Percentiles rank a stretch among this genome's conserved stretches.
phyloP scores from a whole-genome alignment of 1,140 invertebrate genomes.

The Drosophila albomicans region DNA sequence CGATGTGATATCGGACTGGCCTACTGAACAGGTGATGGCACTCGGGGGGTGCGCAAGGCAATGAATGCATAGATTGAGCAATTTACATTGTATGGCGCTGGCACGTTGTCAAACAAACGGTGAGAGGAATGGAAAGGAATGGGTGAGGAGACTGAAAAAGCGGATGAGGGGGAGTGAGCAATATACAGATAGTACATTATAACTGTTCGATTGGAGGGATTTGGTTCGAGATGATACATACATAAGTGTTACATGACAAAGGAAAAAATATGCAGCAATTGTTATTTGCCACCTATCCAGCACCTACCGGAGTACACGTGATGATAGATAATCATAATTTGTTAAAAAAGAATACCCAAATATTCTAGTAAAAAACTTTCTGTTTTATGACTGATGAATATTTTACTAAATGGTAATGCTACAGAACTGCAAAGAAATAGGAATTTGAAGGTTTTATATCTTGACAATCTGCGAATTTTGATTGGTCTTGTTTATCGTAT shows the following conservation, averaged over 20 bases:
- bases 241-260: constrained; percentile 17
- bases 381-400: too few relatives aligned
- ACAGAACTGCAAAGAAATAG: too few relatives aligned
- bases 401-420: too few relatives aligned
- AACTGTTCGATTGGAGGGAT: background rate
- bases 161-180: background rate
- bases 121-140: background rate
- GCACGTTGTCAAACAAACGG: constrained; percentile 33
- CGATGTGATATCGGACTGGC: constrained; percentile 67
- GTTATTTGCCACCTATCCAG: constrained; percentile 9
- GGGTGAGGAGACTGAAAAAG: background rate
- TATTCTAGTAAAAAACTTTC: too few relatives aligned
- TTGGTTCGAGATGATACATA: background rate
- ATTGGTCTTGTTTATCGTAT: too few relatives aligned
- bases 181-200: background rate
- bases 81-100: constrained; percentile 21
- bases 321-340: background rate
- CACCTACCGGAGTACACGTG: constrained; percentile 46
- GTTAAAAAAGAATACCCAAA: too few relatives aligned
- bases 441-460: too few relatives aligned
- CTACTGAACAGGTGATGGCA: constrained; percentile 63
- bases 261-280: constrained; percentile 16
- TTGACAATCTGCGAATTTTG: too few relatives aligned
- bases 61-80: constrained; percentile 44
- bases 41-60: background rate